Evolutionary conservation across 1,140 invertebrate genomes (phyloP), one percentile per base, ranked within the genome.

Genomic region (Anastrepha obliqua): DNA sequence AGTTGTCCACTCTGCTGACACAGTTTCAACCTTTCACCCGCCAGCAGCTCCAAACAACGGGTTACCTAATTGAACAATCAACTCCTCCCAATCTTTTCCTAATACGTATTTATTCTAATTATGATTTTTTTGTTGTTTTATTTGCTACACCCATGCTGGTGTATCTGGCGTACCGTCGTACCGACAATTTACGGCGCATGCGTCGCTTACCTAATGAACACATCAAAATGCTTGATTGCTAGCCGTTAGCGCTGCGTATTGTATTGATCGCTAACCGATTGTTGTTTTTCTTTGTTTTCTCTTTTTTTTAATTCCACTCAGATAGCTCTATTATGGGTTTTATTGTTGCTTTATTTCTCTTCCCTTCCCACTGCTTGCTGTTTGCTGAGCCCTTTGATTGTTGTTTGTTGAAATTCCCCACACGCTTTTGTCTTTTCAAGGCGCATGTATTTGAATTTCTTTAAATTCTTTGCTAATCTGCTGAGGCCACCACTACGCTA

Each of bases 121-220:
- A 81, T 55, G 74, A 51, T n/a, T 81, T 20, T 67, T 55, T 51
- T 81, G 47, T 81, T 51, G 17, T 42, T 55, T 15, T 67, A 39
- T 39, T 20, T 20, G 17, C 47, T 55, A 42, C 47, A 6, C 74
- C n/a, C 74, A 29, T 20, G 47, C 74, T 81, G 74, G 17, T 55
- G 74, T 55, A 44, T 81, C 17, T 55, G 6, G 11, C 51, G 6
- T 55, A 55, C 51, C 6, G 6, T 7, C 51, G 9, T 55, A 81
- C 74, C 44, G 55, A 81, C 47, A 81, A 55, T 55, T n/a, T 51
- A 20, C 20, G 74, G 44, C 74, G 74, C 74, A 58, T 81, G 74
- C 74, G 74, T 81, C 74, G 74, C 74, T 81, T 81, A 81, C 74
- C 47, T 81, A 81, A 81, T 81, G 74, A 81, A 81, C 74, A 81